Base-by-base conservation (phyloP, 2,113 vertebrate species). In the Mohoua ochrocephala region DNA sequence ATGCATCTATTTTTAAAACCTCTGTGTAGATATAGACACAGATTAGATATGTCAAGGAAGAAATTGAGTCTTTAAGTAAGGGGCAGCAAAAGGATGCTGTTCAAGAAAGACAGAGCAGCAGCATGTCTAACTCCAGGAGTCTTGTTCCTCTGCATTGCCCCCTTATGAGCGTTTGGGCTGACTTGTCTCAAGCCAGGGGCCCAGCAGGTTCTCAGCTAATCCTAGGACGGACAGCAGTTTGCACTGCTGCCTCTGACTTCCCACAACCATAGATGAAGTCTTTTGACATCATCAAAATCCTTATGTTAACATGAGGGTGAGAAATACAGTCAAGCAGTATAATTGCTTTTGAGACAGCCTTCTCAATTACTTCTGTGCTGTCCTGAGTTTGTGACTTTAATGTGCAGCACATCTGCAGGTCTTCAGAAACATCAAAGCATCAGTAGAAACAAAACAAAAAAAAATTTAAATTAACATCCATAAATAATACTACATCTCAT, bases 401-500 rank as follows among this genome's bases (percentile, higher is more conserved):
- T 76, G 35, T 78, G 94, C 85, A 95, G 85, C 75, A 68, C 60
- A 89, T 65, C 96, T 98, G 96, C 96, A 97, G 97, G 97, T 97
- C 97, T 98, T 96, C 88, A 87, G 94, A 95, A 97, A 98, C 97
- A 98, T 98, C 98, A 99, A 98, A 98, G 85, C 69, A 54, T 57
- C 71, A 79, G 54, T 37, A 95, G 95, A 89, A 96, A 96, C 70
- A 98, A 97, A 97, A 97, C 53, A 92, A 89, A 13, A 41, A 37
- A 42, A 1, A 68, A 24, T 97, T 98, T 97, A 97, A 97, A 98
- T 98, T 98, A 98, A 95, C 95, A 98, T 97, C 93, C 91, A 96
- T 97, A 97, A 98, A 97, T 96, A 97, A 96, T 92, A 97, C 97
- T 93, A 92, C 75, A 92, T 81, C 86, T 98, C 97, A 98, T 98